A percentile compares a stretch with the other conserved stretches of the same genome.
phyloP scores from a whole-genome alignment of 1,140 invertebrate genomes.

The Drosophila watanabei region DNA sequence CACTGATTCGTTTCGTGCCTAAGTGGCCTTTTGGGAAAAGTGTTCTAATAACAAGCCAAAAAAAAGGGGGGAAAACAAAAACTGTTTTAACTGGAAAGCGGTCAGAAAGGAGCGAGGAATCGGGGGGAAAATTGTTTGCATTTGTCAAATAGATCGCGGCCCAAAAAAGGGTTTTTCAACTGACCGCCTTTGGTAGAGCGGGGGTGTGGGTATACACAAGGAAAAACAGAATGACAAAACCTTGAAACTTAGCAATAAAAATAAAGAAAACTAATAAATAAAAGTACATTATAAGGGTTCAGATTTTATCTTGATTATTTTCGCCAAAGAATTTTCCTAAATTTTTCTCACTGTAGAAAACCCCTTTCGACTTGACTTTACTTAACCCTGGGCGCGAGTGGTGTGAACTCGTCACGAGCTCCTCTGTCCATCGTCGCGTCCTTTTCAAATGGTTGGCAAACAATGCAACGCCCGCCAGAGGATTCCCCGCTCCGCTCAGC shows the following conservation, averaged over 20 bases:
- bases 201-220: slow-evolving; percentile 2
- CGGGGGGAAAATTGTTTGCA: slow-evolving; percentile 72
- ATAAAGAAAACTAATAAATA: background rate
- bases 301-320: too few species aligned
- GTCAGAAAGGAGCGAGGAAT: slow-evolving; percentile 9
- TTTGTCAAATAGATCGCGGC: slow-evolving; percentile 76
- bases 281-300: background rate
- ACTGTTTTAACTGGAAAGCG: slow-evolving; percentile 69
- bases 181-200: slow-evolving; percentile 31
- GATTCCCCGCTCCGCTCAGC: slow-evolving; percentile 4
- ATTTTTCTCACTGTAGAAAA: slow-evolving; percentile 17
- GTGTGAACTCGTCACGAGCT: slow-evolving; percentile 47
- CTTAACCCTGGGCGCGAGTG: slow-evolving; percentile 24
- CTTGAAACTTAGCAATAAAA: too few species aligned
- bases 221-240: background rate
- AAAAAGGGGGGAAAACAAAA: slow-evolving; percentile 36
- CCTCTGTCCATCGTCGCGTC: slow-evolving; percentile 50
- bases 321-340: background rate
- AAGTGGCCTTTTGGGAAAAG: slow-evolving; percentile 80
- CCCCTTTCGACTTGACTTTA: slow-evolving; percentile 20
- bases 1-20: slow-evolving; percentile 68
- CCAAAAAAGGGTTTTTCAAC: slow-evolving; percentile 59
- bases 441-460: slow-evolving; percentile 79
- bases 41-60: slow-evolving; percentile 81
- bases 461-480: slow-evolving; percentile 56